Conservation (phyloP, 2,797 vertebrate species). For the Erpetoichthys calabaricus region DNA sequence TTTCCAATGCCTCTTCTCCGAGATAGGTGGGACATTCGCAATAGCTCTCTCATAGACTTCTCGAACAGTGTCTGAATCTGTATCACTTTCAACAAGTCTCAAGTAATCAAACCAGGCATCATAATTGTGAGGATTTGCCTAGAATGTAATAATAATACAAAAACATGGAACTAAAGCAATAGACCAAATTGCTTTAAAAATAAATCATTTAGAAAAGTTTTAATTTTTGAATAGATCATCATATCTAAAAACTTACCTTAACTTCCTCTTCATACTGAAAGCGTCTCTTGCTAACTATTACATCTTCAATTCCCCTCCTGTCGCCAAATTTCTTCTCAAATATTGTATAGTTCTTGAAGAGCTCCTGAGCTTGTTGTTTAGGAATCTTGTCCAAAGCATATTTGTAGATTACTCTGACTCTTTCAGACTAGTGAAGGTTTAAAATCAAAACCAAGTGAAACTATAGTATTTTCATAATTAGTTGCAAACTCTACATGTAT, state of each 20-base stretch:
- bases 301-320: slow-evolving; percentile 86
- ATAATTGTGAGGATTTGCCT: slow-evolving; percentile 94
- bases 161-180: background rate
- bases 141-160: slow-evolving; percentile 6
- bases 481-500: too few relatives aligned
- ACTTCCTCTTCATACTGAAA: slow-evolving; percentile 98
- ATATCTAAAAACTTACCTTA: slow-evolving; percentile 65
- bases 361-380: slow-evolving; percentile 86
- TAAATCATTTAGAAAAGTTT: too few relatives aligned
- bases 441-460: background rate
- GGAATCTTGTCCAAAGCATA: slow-evolving; percentile 87
- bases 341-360: slow-evolving; percentile 95
- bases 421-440: slow-evolving; percentile 68
- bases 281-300: slow-evolving; percentile 87
- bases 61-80: slow-evolving; percentile 64
- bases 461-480: too few relatives aligned
- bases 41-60: slow-evolving; percentile 94
- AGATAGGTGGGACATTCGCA: slow-evolving; percentile 78
- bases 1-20: slow-evolving; percentile 94
- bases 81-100: slow-evolving; percentile 83
- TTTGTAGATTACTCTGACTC: slow-evolving; percentile 91
- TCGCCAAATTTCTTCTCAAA: slow-evolving; percentile 98
- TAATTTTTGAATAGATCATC: too few relatives aligned
- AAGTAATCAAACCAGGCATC: slow-evolving; percentile 97
- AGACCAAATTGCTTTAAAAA: background rate